phyloP scores from a whole-genome alignment of 1,140 invertebrate species.

The Thrips palmi region DNA sequence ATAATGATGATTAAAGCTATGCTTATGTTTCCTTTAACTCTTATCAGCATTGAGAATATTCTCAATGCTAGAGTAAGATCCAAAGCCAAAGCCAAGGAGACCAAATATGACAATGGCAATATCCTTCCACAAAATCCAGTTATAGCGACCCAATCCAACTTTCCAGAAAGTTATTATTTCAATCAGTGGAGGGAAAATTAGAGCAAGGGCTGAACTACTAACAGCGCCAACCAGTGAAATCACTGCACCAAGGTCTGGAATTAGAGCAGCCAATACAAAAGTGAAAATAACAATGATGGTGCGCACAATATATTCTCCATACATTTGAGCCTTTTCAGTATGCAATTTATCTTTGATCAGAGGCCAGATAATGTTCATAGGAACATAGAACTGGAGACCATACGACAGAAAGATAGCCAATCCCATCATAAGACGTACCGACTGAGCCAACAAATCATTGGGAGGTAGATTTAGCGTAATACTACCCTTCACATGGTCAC shows the following conservation, averaged over 20 bases:
- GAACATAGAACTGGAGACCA: conserved; percentile 82
- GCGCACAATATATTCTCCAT: conserved; percentile 48
- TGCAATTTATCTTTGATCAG: conserved; percentile 37
- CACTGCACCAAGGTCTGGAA: conserved; percentile 73
- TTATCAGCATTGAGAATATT: conserved; percentile 29
- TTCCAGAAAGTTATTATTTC: conserved; percentile 70
- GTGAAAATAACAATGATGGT: conserved; percentile 53
- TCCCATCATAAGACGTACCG: conserved; percentile 66
- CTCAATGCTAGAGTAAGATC: conserved; percentile 55
- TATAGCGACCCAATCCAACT: conserved; percentile 33
- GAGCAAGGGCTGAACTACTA: conserved; percentile 68
- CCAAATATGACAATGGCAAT: conserved; percentile 51
- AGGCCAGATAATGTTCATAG: conserved; percentile 76
- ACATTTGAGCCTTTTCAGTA: conserved; percentile 31
- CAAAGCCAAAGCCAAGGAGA: conserved; percentile 52
- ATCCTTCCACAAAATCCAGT: conserved; percentile 49
- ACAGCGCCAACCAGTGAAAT: conserved; percentile 84
- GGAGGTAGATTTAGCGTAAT: conserved; percentile 68
- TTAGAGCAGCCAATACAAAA: conserved; percentile 61
- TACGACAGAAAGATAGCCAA: conserved; percentile 74
- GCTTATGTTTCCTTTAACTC: neutral
- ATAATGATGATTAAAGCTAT: neutral
- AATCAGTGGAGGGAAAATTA: conserved; percentile 81
- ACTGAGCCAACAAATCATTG: conserved; percentile 54
- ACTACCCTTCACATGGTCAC: conserved; percentile 54